Base-by-base conservation (phyloP, 2,888 invertebrate genomes). In the Ophion costatus region DNA sequence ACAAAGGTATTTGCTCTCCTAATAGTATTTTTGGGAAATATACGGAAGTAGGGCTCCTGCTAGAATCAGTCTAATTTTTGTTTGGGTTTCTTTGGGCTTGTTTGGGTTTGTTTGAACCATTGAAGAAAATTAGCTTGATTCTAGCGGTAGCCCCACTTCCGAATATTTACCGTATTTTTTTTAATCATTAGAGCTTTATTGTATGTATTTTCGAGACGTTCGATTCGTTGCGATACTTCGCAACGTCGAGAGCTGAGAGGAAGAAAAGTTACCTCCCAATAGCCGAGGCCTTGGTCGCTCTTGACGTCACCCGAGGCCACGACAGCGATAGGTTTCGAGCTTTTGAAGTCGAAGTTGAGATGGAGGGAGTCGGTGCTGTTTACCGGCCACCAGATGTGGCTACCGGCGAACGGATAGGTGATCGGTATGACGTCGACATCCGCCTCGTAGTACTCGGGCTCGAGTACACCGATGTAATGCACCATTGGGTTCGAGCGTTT, bases 371-470 rank as follows among this genome's bases (percentile, higher is more conserved):
- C 95, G 57, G 95, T 96, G 90, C 96, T 96, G 93, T 96, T 96
- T 92, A 97, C 96, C 70, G 97, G 97, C 97, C 98, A 98, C 96
- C 97, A 97, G 93, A 98, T 97, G 94, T 98, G 97, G 86, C 98
- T 97, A 74, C 97, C 97, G 83, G 97, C 97, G 93, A 98, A 98
- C 75, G 98, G 98, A 94, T 98, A 98, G 57, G 98, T 98, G 90
- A 98, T 97, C 57, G 98, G 98, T 92, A 98, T 97, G 78, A 97
- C 97, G 93, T 97, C 96, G 29, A 98, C 97, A 93, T 97, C 97
- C 75, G 96, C 96, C 91, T 98, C 97, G 90, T 96, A 96, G 91
- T 97, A 98, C 92, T 98, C 97, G 3, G 98, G 97, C 90, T 97
- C 96, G 86, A 98, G 94, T 9, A 97, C 96, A 59, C 97, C 96